A percentile compares a stretch with the other conserved stretches of the same genome.
Evolutionary conservation across 2,888 invertebrate species (phyloP).

Genomic region (Argyra leucocephala): DNA sequence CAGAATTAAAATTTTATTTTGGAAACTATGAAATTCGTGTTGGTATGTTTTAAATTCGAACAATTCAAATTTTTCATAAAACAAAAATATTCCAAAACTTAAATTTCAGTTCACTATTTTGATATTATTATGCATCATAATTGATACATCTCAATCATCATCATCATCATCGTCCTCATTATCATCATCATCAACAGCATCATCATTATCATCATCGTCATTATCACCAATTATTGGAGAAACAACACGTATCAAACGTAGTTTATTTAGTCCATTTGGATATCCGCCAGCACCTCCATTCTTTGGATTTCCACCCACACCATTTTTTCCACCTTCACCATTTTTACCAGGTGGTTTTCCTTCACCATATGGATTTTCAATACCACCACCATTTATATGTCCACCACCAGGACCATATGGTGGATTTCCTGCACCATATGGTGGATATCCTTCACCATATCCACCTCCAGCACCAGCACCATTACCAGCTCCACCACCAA

Average conservation of each 20-base stretch:
- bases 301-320: neutral
- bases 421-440: too few species aligned
- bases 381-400: neutral
- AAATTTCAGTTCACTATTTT: neutral
- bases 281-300: neutral
- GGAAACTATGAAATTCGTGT: too few species aligned
- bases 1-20: too few species aligned
- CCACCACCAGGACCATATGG: slow-evolving; percentile 6
- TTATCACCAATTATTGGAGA: too few species aligned
- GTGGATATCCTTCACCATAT: neutral
- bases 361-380: neutral
- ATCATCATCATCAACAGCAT: neutral
- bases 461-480: neutral
- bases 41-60: too few species aligned
- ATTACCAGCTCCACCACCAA: neutral
- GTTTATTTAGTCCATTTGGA: neutral
- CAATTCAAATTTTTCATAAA: too few species aligned
- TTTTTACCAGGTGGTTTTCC: neutral
- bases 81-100: too few species aligned
- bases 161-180: neutral
- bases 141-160: neutral
- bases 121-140: neutral
- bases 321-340: neutral
- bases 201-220: neutral
- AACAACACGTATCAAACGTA: neutral